These are phyloP conservation scores for Diploptera punctata DNA, from an alignment of 2,888 invertebrate species.

Conservation along the genomic window DNA sequence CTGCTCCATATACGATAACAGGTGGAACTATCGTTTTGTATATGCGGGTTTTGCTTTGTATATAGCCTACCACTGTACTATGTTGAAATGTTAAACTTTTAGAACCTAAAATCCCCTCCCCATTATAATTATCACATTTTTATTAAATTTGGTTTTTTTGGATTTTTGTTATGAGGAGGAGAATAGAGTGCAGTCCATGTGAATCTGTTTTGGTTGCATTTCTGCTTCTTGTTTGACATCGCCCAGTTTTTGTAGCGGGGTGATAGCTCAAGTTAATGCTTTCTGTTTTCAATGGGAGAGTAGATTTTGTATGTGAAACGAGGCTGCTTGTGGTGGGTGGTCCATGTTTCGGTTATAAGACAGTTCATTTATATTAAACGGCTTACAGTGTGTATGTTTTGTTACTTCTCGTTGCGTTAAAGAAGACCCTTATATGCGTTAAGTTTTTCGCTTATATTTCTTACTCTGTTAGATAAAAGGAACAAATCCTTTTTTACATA, in stretches of 20 bases:
- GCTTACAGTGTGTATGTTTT: conserved; percentile 12
- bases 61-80: no score
- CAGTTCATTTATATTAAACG: conserved; percentile 26
- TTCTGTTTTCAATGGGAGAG: not conserved
- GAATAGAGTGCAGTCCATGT: no score
- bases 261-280: not conserved
- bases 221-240: not conserved
- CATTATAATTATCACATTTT: no score
- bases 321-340: conserved; percentile 27
- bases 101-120: no score
- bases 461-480: no score
- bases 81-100: no score
- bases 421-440: conserved; percentile 5
- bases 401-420: not conserved
- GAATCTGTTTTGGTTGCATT: not conserved
- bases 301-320: not conserved
- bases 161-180: no score
- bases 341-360: conserved; percentile 27
- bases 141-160: no score
- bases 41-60: no score
- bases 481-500: no score
- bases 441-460: not conserved
- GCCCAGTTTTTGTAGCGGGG: not conserved
- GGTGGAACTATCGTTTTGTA: no score
- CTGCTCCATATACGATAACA: no score